phyloP scores from a whole-genome alignment of 1,140 invertebrate species.

The Eupristina koningsbergeri region DNA sequence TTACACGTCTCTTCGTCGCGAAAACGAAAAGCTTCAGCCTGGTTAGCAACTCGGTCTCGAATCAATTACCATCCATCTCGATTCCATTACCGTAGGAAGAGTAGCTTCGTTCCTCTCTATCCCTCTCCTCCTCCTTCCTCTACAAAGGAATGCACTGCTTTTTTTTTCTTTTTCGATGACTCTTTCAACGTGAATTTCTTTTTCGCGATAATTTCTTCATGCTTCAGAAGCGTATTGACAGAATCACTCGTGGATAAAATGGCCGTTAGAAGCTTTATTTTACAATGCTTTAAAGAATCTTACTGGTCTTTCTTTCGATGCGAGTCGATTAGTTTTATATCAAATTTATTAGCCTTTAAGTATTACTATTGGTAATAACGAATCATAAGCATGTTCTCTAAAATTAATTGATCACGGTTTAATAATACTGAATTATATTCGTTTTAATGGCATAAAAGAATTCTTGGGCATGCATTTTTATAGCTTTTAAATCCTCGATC shows the following conservation, averaged over 20 bases:
- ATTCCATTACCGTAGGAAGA: slow-evolving; percentile 51
- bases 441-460: not conserved
- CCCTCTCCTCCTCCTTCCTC: too few relatives aligned
- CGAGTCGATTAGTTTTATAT: not conserved
- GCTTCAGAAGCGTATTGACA: slow-evolving; percentile 2
- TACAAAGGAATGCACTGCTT: not conserved
- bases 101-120: slow-evolving; percentile 14
- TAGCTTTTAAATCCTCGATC: not conserved
- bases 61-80: slow-evolving; percentile 63
- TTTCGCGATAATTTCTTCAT: slow-evolving; percentile 12
- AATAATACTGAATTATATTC: not conserved
- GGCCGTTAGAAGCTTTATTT: not conserved
- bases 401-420: not conserved
- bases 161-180: slow-evolving; percentile 17
- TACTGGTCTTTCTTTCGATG: not conserved
- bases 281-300: not conserved
- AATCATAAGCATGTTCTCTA: not conserved
- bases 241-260: slow-evolving; percentile 11
- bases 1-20: slow-evolving; percentile 1
- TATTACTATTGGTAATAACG: not conserved
- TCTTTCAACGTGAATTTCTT: not conserved
- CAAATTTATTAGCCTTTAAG: not conserved
- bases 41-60: slow-evolving; percentile 49
- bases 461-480: not conserved
- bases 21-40: slow-evolving; percentile 40